Evolutionary conservation across 2,797 vertebrate genomes (phyloP).

Genomic region (Yasuhikotakia modesta): DNA sequence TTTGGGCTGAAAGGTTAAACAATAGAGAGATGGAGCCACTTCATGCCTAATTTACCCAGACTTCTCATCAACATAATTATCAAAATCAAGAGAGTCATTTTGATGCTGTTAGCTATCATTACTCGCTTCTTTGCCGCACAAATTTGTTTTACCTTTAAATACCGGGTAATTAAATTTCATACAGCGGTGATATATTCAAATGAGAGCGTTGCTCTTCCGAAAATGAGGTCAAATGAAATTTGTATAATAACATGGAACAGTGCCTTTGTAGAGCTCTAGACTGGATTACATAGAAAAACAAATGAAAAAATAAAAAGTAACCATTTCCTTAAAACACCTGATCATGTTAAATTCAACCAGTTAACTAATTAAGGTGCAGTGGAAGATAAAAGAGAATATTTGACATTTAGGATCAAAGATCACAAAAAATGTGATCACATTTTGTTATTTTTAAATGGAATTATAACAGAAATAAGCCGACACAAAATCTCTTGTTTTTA

Average conservation of each 20-base stretch:
- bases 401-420: background rate
- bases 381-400: background rate
- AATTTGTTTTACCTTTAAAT: slow-evolving; percentile 52
- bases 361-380: background rate
- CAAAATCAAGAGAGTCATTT: slow-evolving; percentile 47
- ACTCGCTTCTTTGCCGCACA: slow-evolving; percentile 35
- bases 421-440: slow-evolving; percentile 55
- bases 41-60: slow-evolving; percentile 31
- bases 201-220: background rate
- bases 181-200: slow-evolving; percentile 26
- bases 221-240: slow-evolving; percentile 35
- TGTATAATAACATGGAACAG: background rate
- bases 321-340: slow-evolving; percentile 12
- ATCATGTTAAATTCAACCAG: slow-evolving; percentile 7
- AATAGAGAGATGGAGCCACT: slow-evolving; percentile 16
- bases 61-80: slow-evolving; percentile 40
- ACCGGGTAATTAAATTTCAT: slow-evolving; percentile 25
- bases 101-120: slow-evolving; percentile 53
- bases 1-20: slow-evolving; percentile 28
- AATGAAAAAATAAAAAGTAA: background rate
- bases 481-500: background rate
- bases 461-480: slow-evolving; percentile 14
- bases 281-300: background rate
- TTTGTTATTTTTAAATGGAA: slow-evolving; percentile 45
- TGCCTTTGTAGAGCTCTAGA: background rate